These are phyloP conservation scores for Mus spicilegus DNA, from an alignment of 2,113 vertebrate genomes.

Conservation along the genomic window DNA sequence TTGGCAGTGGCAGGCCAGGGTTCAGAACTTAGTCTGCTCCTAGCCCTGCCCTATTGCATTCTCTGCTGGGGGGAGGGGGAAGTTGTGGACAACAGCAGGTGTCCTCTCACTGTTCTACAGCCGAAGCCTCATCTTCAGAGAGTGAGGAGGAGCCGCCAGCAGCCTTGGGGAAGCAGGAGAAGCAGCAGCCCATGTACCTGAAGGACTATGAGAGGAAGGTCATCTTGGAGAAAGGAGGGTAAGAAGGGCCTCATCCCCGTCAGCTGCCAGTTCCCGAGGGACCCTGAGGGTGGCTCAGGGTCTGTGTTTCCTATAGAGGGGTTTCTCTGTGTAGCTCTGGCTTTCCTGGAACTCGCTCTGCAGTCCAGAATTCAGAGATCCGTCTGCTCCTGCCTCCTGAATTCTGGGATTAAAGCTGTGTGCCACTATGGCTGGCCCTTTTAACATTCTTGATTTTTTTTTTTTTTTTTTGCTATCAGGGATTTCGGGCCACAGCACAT, in stretches of 20 bases:
- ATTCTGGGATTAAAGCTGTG: neutral
- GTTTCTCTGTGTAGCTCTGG: neutral
- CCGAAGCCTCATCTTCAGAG: neutral
- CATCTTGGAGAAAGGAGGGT: conserved; percentile 94
- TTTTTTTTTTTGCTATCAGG: neutral
- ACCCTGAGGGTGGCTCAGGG: neutral
- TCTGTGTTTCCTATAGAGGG: neutral
- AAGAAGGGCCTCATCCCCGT: conserved; percentile 57
- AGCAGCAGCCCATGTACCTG: conserved; percentile 90
- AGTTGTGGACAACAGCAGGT: neutral
- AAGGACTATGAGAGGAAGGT: conserved; percentile 95
- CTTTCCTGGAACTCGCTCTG: neutral
- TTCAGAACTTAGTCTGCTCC: neutral
- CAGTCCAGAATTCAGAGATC: neutral
- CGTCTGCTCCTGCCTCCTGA: neutral
- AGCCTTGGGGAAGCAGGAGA: conserved; percentile 82
- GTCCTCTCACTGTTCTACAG: conserved; percentile 49
- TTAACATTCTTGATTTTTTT: neutral
- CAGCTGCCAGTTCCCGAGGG: neutral
- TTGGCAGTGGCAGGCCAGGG: neutral
- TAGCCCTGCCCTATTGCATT: neutral
- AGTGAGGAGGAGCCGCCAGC: neutral
- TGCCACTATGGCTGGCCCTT: neutral
- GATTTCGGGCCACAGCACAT: neutral
- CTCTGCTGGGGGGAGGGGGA: neutral